Evolutionary conservation across 2,113 vertebrate species (phyloP).

Genomic region (Vulpes lagopus): DNA sequence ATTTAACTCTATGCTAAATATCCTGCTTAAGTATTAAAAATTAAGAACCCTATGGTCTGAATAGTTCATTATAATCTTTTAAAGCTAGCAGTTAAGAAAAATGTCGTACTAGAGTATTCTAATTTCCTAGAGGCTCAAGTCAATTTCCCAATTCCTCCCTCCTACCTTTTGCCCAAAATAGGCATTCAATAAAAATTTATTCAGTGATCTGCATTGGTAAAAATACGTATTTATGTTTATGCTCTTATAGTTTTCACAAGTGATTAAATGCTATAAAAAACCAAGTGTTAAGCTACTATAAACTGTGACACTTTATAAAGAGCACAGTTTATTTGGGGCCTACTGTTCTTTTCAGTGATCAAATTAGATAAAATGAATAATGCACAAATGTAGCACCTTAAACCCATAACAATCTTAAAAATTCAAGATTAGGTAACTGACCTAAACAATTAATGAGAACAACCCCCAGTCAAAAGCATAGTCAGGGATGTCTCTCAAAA

Average conservation of each 20-base stretch:
- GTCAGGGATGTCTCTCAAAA: not conserved
- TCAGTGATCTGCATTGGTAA: not conserved
- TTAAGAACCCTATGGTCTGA: constrained; percentile 22
- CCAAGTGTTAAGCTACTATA: constrained; percentile 5
- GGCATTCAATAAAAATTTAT: constrained; percentile 34
- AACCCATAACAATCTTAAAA: constrained; percentile 18
- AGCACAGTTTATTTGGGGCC: constrained; percentile 1
- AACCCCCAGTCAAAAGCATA: not conserved
- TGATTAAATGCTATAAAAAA: not conserved
- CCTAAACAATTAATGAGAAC: not conserved
- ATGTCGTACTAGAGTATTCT: not conserved
- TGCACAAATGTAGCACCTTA: constrained; percentile 45
- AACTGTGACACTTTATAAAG: not conserved
- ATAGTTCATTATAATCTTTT: constrained; percentile 46
- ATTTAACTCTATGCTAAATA: constrained; percentile 52
- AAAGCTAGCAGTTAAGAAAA: constrained; percentile 44
- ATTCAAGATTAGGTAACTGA: constrained; percentile 37
- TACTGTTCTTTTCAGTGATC: constrained; percentile 6
- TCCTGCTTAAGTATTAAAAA: constrained; percentile 36
- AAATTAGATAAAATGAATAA: constrained; percentile 53
- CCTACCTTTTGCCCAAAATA: not conserved
- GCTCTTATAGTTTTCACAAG: not conserved
- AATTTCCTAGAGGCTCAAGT: not conserved
- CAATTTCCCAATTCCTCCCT: not conserved
- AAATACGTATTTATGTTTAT: constrained; percentile 19